Base-by-base conservation (phyloP, 1,140 invertebrate species). In the Palaemon carinicauda region DNA sequence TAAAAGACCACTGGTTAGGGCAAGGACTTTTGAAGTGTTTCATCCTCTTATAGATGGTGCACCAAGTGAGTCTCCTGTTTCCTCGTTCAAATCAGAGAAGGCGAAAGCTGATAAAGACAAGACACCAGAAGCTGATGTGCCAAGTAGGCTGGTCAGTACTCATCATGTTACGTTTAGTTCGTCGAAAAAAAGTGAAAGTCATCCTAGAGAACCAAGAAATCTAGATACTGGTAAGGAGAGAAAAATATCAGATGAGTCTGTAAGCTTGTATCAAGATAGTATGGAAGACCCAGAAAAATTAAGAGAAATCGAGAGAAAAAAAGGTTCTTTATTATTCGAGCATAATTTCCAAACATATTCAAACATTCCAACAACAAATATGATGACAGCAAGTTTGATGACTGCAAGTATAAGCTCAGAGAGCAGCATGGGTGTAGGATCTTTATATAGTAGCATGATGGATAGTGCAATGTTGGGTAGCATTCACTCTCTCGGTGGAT, bases 321-420 rank as follows among this genome's bases (percentile, higher is more conserved):
- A 88, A 69, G 87, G 87, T 14, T 88, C 87, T n/a, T 41, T 88
- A 7, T 56, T 88, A 73, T 88, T 88, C 65, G 87, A 88, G 51
- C 87, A 88, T 33, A 88, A 84, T 53, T 80, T 88, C 73, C 87
- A 88, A 56, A 88, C 87, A 24, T 88, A 84, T 21, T 88, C 87
- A 27, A 88, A 88, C 54, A 85, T 88, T 65, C 87, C 87, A 53
- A 85, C 87, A 1, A 88, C 87, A 31, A 88, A 88, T 51, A 84
- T 88, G 81, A 88, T 88, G 87, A 88, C 78, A 15, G 80, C 80
- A 29, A 88, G 81, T 54, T 83, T 88, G 87, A 86, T 86, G 84
- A 86, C 84, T 21, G 85, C 85, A 9, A 87, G 85, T 77, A 80
- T 87, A 71, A 88, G 81, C 33, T 88, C 87, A 19, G 87, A 88